A percentile compares a stretch with the other conserved stretches of the same genome.
phyloP scores from a whole-genome alignment of 2,797 vertebrate species.

The Hoplostethus atlanticus region DNA sequence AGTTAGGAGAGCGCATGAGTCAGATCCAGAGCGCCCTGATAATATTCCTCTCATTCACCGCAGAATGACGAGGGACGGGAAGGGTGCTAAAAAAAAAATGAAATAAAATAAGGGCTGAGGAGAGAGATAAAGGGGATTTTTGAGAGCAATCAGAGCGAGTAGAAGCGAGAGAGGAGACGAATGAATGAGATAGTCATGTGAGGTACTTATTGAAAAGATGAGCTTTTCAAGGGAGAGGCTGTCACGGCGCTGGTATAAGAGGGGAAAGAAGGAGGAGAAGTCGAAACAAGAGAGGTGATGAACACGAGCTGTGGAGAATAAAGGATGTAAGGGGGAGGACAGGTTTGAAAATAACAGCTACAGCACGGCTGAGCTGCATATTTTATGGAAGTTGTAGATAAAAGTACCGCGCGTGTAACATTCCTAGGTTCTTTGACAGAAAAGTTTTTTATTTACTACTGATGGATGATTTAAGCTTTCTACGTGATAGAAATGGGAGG shows the following conservation, averaged over 20 bases:
- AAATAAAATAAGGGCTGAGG: slow-evolving; percentile 7
- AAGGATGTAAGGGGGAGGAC: slow-evolving; percentile 8
- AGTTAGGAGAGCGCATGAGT: background rate
- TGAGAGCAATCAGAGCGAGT: background rate
- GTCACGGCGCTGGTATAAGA: background rate
- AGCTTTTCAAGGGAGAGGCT: slow-evolving; percentile 10
- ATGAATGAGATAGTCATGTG: slow-evolving; percentile 13
- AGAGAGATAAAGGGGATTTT: slow-evolving; percentile 19
- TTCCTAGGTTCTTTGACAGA: slow-evolving; percentile 23
- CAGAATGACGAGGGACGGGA: slow-evolving; percentile 7
- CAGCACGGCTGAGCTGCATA: slow-evolving; percentile 35
- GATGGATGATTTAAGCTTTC: slow-evolving; percentile 39
- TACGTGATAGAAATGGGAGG: slow-evolving; percentile 4
- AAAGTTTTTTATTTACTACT: slow-evolving; percentile 28
- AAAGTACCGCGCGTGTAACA: slow-evolving; percentile 36
- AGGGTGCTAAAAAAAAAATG: background rate
- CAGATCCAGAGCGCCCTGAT: background rate
- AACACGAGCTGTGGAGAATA: background rate
- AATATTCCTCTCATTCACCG: slow-evolving; percentile 8
- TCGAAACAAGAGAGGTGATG: slow-evolving; percentile 12
- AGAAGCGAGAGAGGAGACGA: slow-evolving; percentile 7
- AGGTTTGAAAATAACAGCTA: slow-evolving; percentile 16
- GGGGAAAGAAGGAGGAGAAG: slow-evolving; percentile 2
- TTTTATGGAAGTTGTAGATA: slow-evolving; percentile 35
- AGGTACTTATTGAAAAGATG: slow-evolving; percentile 41